Evolutionary conservation across 2,888 invertebrate species (phyloP), one percentile per base, ranked within the genome.

Genomic region (Tetanocera ferruginea): DNA sequence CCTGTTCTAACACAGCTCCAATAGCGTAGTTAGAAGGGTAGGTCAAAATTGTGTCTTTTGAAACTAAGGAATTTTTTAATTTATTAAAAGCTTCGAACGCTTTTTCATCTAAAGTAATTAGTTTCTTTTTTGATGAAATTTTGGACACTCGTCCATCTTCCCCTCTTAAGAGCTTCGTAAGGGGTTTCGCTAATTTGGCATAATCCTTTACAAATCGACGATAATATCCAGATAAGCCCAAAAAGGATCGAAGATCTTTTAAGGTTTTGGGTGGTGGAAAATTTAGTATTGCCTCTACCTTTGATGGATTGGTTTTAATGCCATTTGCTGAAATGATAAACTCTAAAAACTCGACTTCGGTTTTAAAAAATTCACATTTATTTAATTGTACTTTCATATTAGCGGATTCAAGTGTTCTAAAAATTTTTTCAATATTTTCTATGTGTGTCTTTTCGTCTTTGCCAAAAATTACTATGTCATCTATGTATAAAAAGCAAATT

Each of bases 51-150:
- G 55, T 6, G 5, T 55, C 57, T 11, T 31, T 23, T 0, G 57
- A 71, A 11, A 34, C 23, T 55, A 71, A 31, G 9, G 28, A 0
- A 34, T 34, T 31, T 57, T 71, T 55, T 71, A 55, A 28, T 31
- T 71, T 71, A 52, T 71, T 67, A 64, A 28, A n/a, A n/a, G n/a
- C n/a, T n/a, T 23, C n/a, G 23, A 8, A 25, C 17, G n/a, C 49
- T 52, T 71, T n/a, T 17, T 23, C 31, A n/a, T 71, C 23, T 8
- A 57, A n/a, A 9, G 9, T n/a, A 17, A 70, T 72, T 0, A 14
- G 2, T 72, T 57, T 37, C n/a, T 72, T 11, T 17, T 25, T n/a
- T 17, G 60, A 31, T 62, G 4, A 5, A 19, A 4, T 37, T 37
- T 37, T 37, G 8, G 5, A 37, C 5, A 37, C 1, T 37, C 5